A percentile compares a stretch with the other conserved stretches of the same genome.
Evolutionary conservation across 2,888 invertebrate species (phyloP).

Genomic region (Latrodectus elegans): DNA sequence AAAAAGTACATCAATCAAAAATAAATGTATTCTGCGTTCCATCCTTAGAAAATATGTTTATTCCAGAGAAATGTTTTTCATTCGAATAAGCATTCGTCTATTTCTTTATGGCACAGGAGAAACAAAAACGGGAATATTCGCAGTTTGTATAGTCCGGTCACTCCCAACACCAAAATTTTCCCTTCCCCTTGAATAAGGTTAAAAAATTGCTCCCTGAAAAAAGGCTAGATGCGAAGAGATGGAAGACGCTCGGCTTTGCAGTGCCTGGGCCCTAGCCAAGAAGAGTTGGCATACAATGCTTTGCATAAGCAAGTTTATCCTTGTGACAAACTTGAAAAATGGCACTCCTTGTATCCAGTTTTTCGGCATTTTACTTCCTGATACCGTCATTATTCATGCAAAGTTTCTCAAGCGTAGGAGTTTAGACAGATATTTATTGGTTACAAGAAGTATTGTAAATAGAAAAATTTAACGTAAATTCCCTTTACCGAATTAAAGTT

Average conservation of each 20-base stretch:
- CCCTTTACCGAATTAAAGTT: too few species aligned
- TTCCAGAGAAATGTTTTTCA: conserved; percentile 11
- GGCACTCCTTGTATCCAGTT: background rate
- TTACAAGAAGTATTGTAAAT: too few species aligned
- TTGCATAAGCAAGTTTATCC: background rate
- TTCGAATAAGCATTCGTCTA: conserved; percentile 17
- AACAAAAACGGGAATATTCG: background rate
- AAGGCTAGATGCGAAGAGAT: conserved; percentile 12
- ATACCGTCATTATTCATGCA: too few species aligned
- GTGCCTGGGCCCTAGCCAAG: conserved; percentile 19
- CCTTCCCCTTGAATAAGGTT: background rate
- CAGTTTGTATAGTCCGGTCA: conserved; percentile 38
- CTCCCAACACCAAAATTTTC: conserved; percentile 19
- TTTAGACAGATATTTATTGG: too few species aligned
- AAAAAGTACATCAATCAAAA: background rate
- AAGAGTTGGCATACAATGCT: background rate
- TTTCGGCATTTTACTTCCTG: background rate
- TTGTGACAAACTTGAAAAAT: background rate
- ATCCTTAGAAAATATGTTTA: conserved; percentile 11
- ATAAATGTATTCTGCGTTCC: conserved; percentile 21
- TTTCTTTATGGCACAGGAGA: background rate
- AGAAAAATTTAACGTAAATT: too few species aligned
- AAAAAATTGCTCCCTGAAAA: background rate
- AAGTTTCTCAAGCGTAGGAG: too few species aligned
- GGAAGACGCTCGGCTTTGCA: conserved; percentile 7